Evolutionary conservation across 2,888 invertebrate species (phyloP), one percentile per base, ranked within the genome.

Genomic region (Eupithecia tripunctaria): DNA sequence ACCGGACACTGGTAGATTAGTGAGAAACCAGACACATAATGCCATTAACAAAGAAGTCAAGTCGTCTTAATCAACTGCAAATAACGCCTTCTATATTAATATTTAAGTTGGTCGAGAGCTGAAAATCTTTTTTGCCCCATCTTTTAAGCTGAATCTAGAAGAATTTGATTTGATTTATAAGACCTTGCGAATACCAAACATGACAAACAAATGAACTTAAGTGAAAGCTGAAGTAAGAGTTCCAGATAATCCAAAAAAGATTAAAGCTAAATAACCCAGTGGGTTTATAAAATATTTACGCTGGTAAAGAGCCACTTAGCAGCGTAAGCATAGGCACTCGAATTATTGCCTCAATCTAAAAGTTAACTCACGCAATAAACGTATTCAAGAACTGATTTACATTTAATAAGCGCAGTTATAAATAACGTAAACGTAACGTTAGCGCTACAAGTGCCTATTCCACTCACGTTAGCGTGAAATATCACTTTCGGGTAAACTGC

Each of bases 281-380:
- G 18, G 18, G 21, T 64, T 66, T 41, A 25, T 64, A 25, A 71
- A 68, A 71, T 62, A 51, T 60, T 51, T 59, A 64, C 29, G 67
- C 36, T 64, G 63, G 63, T 56, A 67, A 38, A 67, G 7, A 70
- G 56, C 51, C 74, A 71, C 71, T 71, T 74, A 66, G 68, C 68
- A 71, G 66, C 43, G 63, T 70, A 56, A 65, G 72, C 68, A 51
- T 64, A 56, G 63, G 67, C 71, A 65, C 63, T 70, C 36, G 41
- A 70, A 27, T 70, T 73, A 73, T 73, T 68, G 59, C 67, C 65
- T 47, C 59, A 69, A 73, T 67, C 41, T 67, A 68, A 66, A 67
- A 63, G 70, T 32, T 59, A 63, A 70, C 59, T 74, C 74, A 74
- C 74, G 67, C 74, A 47, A 73, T 68, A 73, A 66, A 69, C 63